Conservation (phyloP, 2,113 vertebrate genomes). For the Empidonax alnorum region DNA sequence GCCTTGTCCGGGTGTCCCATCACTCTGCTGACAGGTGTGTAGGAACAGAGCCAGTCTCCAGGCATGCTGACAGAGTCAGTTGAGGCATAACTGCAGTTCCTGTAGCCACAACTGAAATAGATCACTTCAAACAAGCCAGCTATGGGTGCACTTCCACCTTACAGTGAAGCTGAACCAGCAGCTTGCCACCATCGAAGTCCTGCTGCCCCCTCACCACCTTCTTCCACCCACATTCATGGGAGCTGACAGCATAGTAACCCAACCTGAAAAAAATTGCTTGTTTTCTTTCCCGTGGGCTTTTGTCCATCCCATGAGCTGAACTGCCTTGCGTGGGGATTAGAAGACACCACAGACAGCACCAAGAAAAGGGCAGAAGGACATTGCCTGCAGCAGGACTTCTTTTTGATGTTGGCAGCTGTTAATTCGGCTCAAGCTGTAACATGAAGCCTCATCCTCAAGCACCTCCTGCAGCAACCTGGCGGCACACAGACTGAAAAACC, state of each 20-base stretch:
- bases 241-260: background rate
- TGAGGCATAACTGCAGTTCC: accelerated
- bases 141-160: background rate
- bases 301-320: background rate
- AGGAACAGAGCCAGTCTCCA: background rate
- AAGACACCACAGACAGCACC: background rate
- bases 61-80: background rate
- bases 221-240: accelerated
- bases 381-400: constrained; percentile 44
- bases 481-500: background rate
- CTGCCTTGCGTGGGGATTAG: background rate
- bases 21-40: background rate
- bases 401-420: constrained; percentile 34
- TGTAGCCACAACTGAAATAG: background rate
- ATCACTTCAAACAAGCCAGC: background rate
- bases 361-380: background rate
- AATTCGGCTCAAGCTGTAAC: background rate
- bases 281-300: background rate
- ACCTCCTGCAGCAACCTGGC: constrained; percentile 22
- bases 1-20: background rate
- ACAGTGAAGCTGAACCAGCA: background rate
- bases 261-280: background rate
- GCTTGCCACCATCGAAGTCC: background rate
- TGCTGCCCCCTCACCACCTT: background rate
- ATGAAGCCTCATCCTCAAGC: constrained; percentile 7